Conservation (phyloP, 2,113 vertebrate species). For the Tonatia bakeri region DNA sequence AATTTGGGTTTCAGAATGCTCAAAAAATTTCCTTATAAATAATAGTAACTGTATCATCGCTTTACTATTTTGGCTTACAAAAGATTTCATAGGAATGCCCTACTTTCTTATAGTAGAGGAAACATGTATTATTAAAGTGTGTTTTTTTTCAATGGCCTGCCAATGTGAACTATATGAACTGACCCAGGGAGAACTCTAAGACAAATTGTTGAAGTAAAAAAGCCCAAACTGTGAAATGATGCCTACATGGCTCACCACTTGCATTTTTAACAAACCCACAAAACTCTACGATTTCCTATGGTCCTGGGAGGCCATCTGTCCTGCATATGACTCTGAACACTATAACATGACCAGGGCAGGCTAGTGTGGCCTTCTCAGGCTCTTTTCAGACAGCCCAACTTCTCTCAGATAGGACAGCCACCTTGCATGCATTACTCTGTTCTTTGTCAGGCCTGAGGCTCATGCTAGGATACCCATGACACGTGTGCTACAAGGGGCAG, state of each 20-base stretch:
- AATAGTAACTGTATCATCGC: not conserved
- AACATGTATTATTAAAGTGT: no score
- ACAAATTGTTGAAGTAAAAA: not conserved
- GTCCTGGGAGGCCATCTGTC: not conserved
- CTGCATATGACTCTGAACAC: not conserved
- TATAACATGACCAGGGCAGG: not conserved
- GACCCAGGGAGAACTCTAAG: not conserved
- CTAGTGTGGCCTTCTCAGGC: not conserved
- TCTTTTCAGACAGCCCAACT: not conserved
- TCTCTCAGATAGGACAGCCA: not conserved
- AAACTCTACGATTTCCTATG: not conserved
- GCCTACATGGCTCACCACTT: not conserved
- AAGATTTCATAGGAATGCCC: not conserved
- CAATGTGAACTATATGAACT: not conserved
- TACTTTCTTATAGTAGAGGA: not conserved
- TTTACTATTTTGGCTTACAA: not conserved
- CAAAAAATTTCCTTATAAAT: not conserved
- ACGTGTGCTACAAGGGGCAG: accelerated
- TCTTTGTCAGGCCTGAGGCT: not conserved
- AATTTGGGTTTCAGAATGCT: not conserved
- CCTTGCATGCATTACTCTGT: no score
- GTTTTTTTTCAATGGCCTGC: not conserved
- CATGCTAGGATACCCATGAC: not conserved
- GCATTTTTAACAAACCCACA: not conserved
- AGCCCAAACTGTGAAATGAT: not conserved